Evolutionary conservation across 2,797 vertebrate genomes (phyloP), one percentile per base, ranked within the genome.

Genomic region (Diplodus puntazzo): DNA sequence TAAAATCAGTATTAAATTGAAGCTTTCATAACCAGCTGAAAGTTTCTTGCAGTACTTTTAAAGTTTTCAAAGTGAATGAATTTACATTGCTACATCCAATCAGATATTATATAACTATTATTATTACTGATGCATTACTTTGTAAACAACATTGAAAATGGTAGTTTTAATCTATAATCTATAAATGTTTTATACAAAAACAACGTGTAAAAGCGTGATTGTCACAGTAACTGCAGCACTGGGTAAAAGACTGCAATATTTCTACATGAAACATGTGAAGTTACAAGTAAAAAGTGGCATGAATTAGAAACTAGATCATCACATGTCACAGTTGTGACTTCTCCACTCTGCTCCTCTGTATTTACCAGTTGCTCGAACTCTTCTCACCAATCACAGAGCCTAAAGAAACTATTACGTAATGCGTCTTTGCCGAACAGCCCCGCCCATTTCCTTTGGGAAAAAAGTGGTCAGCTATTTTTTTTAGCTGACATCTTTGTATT

Each of bases 381-480:
- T 69, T 25, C 73, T 21, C 68, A 82, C 95, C 94, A 95, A 95
- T 95, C 91, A 92, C 73, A 72, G 58, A n/a, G 72, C 85, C 16
- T 0, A 25, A 45, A 84, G 48, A 39, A 27, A 60, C 14, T 11
- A 75, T 91, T 86, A 88, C 93, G 94, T 94, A 92, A 95, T 75
- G 69, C 73, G 73, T 85, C 78, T 68, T 83, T 85, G 54, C 58
- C 45, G 16, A 42, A 43, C 68, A 48, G 80, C 70, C 5, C 91
- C 94, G 92, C 95, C 92, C 91, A 89, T 77, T 93, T 92, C 92
- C 93, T 93, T 89, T 90, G 49, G 75, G 54, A 74, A 86, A 88
- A 92, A 94, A 93, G 91, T 88, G 88, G 79, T 90, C 91, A 92
- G 91, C 92, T 85, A 80, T 88, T 88, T 94, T 92, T 88, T 78